These are phyloP conservation scores for Xenentodon cancila DNA, from an alignment of 2,797 vertebrate genomes.

Conservation along the genomic window DNA sequence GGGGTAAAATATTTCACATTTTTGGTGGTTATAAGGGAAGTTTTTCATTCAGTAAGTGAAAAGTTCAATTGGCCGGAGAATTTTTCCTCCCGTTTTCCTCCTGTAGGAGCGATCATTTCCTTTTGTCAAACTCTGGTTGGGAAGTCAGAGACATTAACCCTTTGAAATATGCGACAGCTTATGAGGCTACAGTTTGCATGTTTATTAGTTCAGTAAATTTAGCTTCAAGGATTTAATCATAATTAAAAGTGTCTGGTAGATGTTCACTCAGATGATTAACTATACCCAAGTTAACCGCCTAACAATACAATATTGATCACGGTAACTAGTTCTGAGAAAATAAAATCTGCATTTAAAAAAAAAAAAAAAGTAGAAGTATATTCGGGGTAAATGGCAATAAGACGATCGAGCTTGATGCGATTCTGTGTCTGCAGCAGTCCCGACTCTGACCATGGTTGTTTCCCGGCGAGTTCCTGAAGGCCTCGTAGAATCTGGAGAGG, in stretches of 20 bases:
- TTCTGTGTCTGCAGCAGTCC: background rate
- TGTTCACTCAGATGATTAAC: too few relatives aligned
- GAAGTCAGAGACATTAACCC: background rate
- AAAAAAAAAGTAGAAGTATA: too few relatives aligned
- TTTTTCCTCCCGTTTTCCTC: constrained; percentile 3
- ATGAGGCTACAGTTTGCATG: background rate
- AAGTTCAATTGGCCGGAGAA: background rate
- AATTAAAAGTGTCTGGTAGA: too few relatives aligned
- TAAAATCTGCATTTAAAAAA: too few relatives aligned
- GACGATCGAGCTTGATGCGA: background rate
- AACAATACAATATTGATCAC: too few relatives aligned
- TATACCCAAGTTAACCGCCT: background rate
- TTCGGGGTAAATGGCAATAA: too few relatives aligned
- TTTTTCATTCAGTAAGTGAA: background rate
- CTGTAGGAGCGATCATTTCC: background rate
- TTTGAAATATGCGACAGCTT: too few relatives aligned
- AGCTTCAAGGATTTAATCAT: background rate
- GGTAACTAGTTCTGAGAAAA: too few relatives aligned
- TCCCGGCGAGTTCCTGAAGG: constrained; percentile 85
- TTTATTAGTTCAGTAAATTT: background rate
- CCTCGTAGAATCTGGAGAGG: constrained; percentile 94
- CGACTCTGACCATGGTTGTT: constrained; percentile 79
- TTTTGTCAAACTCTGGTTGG: background rate
- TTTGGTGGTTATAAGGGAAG: constrained; percentile 5
- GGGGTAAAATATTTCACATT: constrained; percentile 7